Base-by-base conservation (phyloP, 2,113 vertebrate genomes). In the Cettia cetti region DNA sequence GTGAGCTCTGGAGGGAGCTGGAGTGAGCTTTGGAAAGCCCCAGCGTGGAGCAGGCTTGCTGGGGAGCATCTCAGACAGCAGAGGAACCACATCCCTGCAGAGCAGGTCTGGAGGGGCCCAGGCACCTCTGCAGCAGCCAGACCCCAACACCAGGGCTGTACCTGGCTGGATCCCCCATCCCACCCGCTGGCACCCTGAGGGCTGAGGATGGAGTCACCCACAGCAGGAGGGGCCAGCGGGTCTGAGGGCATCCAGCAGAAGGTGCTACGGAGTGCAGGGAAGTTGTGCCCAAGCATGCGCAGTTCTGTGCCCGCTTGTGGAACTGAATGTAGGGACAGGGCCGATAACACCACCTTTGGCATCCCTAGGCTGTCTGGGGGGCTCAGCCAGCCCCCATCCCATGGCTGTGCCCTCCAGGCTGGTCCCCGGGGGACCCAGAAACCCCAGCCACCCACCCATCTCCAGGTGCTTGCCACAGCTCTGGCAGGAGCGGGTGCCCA, bases 121-220 rank as follows among this genome's bases (percentile, higher is more conserved):
- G 77, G 33, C 33, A 45, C 52, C 37, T 28, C 44, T 66, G 52
- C 69, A 82, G 24, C 39, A 45, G 33, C 33, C 60, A n/a, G 42
- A 60, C 21, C 12, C 28, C 8, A 4, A 15, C 14, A 11, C 15
- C 1, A 0, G n/a, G 54, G 68, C 50, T 42, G 45, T 45, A 56
- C 35, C 30, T 2, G 7, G 44, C 21, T 1, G 0, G 21, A 24
- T 49, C 26, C 60, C 45, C 42, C 30, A 7, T 11, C 5, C 4
- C 23, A 16, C 9, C 52, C 1, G 0, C n/a, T 7, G 22, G 18
- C n/a, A 30, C 30, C n/a, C 0, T 0, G 2, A 1, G 70, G 60
- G 45, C 21, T 42, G 59, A 49, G 40, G 27, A 28, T 0, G 0
- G 54, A 1, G 9, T 37, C 44, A 9, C 60, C 45, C 13, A 5